Percentiles rank a stretch among this genome's conserved stretches.
These are phyloP conservation scores for Drosophila parthenogenetica DNA, from an alignment of 2,888 invertebrate species.

Conservation along the genomic window DNA sequence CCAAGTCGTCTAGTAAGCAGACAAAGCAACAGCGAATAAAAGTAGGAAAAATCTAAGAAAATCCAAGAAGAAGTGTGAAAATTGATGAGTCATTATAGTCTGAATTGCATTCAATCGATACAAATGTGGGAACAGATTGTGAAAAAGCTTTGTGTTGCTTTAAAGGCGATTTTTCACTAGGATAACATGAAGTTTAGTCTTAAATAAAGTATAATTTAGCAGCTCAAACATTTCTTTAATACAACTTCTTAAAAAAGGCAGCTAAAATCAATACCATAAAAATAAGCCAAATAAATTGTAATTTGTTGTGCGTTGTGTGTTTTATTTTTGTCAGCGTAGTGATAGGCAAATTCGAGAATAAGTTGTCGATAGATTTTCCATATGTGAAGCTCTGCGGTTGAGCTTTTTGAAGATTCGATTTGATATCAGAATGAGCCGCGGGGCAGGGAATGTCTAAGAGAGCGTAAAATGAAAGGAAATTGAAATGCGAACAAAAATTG, in stretches of 20 bases:
- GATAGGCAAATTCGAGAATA: slow-evolving; percentile 34
- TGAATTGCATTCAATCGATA: not conserved
- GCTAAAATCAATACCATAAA: slow-evolving; percentile 11
- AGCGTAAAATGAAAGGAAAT: slow-evolving; percentile 81
- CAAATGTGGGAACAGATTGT: not conserved
- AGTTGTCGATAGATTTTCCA: slow-evolving; percentile 24
- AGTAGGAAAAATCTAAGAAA: not conserved
- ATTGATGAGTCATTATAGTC: not conserved
- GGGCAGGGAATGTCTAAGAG: slow-evolving; percentile 63
- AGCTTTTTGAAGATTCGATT: slow-evolving; percentile 75
- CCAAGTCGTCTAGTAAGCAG: slow-evolving; percentile 64
- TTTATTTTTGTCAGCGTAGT: slow-evolving; percentile 19
- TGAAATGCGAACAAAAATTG: slow-evolving; percentile 75
- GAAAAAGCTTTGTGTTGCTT: not conserved
- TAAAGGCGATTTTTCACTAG: no score
- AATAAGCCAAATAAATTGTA: slow-evolving; percentile 48
- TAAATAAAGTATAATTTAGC: no score
- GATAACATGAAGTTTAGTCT: no score
- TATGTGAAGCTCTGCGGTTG: slow-evolving; percentile 60
- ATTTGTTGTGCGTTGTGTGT: slow-evolving; percentile 11
- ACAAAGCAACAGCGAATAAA: not conserved
- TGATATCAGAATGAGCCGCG: slow-evolving; percentile 41
- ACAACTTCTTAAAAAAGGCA: not conserved
- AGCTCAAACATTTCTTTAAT: no score
- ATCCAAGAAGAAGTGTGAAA: not conserved